phyloP scores from a whole-genome alignment of 2,113 vertebrate genomes.

The Casuarius casuarius region DNA sequence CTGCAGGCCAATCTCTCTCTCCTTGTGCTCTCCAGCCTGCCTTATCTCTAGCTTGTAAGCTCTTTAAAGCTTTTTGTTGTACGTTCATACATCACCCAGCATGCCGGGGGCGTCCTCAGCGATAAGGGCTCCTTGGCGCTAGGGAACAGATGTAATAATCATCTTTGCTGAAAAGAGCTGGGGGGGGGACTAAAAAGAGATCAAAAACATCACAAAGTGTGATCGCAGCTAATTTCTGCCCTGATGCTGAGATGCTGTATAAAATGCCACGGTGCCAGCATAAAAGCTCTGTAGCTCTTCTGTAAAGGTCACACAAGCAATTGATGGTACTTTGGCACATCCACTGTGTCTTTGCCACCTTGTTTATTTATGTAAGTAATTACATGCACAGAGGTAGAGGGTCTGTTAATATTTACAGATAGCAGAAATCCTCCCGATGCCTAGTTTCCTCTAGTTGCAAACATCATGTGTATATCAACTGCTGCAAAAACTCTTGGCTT shows the following conservation, averaged over 20 bases:
- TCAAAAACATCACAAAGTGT: background rate
- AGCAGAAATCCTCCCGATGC: background rate
- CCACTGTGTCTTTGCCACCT: background rate
- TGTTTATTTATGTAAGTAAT: background rate
- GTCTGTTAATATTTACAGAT: background rate
- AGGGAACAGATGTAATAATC: background rate
- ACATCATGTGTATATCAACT: background rate
- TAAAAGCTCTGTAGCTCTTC: background rate
- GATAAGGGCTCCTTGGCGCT: background rate
- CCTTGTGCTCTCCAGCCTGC: background rate
- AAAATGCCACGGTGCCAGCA: background rate
- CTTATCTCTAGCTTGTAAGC: background rate
- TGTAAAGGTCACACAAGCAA: background rate
- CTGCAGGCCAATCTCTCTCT: accelerated
- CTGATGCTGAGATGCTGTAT: background rate
- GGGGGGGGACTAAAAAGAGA: background rate
- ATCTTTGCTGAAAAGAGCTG: background rate
- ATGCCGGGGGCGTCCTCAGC: background rate
- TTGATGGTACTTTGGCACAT: accelerated
- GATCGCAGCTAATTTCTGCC: background rate
- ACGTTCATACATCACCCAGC: background rate
- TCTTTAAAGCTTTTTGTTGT: background rate
- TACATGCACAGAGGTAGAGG: background rate
- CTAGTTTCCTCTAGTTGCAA: background rate
- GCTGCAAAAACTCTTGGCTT: background rate